These are phyloP conservation scores for Cromileptes altivelis DNA, from an alignment of 2,113 vertebrate genomes.

Conservation along the genomic window DNA sequence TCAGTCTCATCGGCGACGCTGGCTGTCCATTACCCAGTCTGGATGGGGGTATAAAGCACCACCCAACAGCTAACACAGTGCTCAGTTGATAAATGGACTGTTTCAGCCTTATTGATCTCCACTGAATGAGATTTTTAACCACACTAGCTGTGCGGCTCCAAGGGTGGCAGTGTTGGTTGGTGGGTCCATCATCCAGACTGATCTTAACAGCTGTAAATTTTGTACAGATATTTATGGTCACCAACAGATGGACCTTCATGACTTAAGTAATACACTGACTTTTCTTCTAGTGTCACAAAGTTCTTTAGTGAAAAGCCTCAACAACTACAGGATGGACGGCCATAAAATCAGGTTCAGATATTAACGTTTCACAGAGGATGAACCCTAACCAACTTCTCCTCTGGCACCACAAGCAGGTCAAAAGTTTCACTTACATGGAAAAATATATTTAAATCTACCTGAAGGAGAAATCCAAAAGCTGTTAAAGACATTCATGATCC, in stretches of 20 bases:
- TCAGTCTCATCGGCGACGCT: conserved; percentile 64
- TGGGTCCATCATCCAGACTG: background rate
- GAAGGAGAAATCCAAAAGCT: too few species aligned
- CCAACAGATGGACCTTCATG: background rate
- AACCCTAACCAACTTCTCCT: background rate
- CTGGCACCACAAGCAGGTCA: too few species aligned
- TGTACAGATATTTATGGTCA: background rate
- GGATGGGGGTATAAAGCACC: conserved; percentile 21
- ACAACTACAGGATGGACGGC: background rate
- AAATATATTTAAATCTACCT: too few species aligned
- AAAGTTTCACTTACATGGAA: too few species aligned
- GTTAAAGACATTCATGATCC: too few species aligned
- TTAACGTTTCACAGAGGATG: background rate
- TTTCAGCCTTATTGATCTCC: conserved; percentile 18
- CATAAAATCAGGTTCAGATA: background rate
- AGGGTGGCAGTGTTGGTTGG: background rate
- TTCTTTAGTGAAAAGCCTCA: background rate
- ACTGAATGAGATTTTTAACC: conserved; percentile 17
- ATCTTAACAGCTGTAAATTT: background rate
- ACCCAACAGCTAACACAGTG: conserved; percentile 11
- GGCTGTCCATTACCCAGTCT: conserved; percentile 57
- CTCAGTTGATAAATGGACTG: conserved; percentile 32
- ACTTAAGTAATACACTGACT: background rate
- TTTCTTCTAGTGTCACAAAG: background rate
- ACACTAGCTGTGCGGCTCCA: background rate